A percentile compares a stretch with the other conserved stretches of the same genome.
Evolutionary conservation across 2,888 invertebrate genomes (phyloP).

Genomic region (Dynastes hyllus): DNA sequence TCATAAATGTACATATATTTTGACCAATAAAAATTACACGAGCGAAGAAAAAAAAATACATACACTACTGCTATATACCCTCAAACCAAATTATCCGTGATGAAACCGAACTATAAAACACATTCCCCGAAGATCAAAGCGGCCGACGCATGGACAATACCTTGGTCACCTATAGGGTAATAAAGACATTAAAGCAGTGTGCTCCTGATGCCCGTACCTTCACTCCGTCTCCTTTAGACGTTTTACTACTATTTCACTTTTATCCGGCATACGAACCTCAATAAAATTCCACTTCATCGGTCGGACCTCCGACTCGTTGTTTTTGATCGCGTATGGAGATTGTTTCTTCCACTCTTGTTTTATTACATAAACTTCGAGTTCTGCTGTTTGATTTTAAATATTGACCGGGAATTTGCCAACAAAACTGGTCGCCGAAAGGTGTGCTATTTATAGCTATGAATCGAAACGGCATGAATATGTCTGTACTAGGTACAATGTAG

Average conservation of each 20-base stretch:
- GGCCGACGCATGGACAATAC: slow-evolving; percentile 54
- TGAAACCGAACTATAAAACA: slow-evolving; percentile 57
- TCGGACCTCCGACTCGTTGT: slow-evolving; percentile 30
- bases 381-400: slow-evolving; percentile 40
- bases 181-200: slow-evolving; percentile 69
- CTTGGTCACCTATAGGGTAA: slow-evolving; percentile 59
- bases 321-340: slow-evolving; percentile 41
- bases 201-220: slow-evolving; percentile 66
- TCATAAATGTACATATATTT: slow-evolving; percentile 49
- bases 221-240: slow-evolving; percentile 49
- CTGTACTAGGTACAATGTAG: slow-evolving; percentile 9
- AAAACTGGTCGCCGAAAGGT: slow-evolving; percentile 19
- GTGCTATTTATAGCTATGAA: slow-evolving; percentile 36
- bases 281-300: slow-evolving; percentile 52
- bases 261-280: slow-evolving; percentile 53
- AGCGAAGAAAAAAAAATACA: slow-evolving; percentile 33
- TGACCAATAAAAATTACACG: slow-evolving; percentile 52
- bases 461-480: slow-evolving; percentile 14
- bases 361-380: slow-evolving; percentile 49
- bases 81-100: slow-evolving; percentile 54
- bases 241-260: slow-evolving; percentile 60
- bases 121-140: slow-evolving; percentile 57
- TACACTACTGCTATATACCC: slow-evolving; percentile 53
- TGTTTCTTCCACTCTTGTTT: slow-evolving; percentile 30
- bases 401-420: slow-evolving; percentile 25